These are phyloP conservation scores for Apamea crenata DNA, from an alignment of 2,888 invertebrate species.

Conservation along the genomic window DNA sequence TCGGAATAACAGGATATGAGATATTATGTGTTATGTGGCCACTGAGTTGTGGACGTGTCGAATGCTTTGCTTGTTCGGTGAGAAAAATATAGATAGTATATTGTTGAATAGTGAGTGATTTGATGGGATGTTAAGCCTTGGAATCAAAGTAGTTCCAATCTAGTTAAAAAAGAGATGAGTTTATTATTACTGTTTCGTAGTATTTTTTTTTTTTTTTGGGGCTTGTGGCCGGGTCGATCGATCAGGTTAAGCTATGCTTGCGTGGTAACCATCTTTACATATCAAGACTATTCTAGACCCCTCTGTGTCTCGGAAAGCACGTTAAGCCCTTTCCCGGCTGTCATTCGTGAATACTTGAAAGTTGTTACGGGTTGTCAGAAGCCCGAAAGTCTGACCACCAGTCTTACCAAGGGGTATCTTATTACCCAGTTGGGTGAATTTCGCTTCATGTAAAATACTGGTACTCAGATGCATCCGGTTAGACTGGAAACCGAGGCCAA, in stretches of 20 bases:
- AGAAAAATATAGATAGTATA: neutral
- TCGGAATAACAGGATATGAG: conserved; percentile 78
- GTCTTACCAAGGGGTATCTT: too few species aligned
- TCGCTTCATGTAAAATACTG: neutral
- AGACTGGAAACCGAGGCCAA: neutral
- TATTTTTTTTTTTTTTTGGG: too few species aligned
- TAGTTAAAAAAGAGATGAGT: neutral
- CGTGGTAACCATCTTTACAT: too few species aligned
- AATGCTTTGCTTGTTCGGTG: conserved; percentile 10
- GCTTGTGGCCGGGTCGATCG: too few species aligned
- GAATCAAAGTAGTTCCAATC: neutral
- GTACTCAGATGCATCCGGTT: neutral
- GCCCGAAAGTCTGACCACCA: neutral
- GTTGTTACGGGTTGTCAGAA: neutral
- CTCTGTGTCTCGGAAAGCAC: too few species aligned
- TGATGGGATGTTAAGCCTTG: neutral
- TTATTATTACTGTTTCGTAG: too few species aligned
- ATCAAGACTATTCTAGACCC: too few species aligned
- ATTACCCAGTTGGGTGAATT: neutral
- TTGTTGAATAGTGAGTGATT: neutral
- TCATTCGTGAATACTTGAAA: too few species aligned
- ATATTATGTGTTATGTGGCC: conserved; percentile 72
- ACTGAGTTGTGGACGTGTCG: conserved; percentile 44
- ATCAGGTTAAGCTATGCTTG: too few species aligned
- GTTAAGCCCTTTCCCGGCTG: too few species aligned